Evolutionary conservation across 2,797 vertebrate genomes (phyloP).

Genomic region (Vultur gryphus): DNA sequence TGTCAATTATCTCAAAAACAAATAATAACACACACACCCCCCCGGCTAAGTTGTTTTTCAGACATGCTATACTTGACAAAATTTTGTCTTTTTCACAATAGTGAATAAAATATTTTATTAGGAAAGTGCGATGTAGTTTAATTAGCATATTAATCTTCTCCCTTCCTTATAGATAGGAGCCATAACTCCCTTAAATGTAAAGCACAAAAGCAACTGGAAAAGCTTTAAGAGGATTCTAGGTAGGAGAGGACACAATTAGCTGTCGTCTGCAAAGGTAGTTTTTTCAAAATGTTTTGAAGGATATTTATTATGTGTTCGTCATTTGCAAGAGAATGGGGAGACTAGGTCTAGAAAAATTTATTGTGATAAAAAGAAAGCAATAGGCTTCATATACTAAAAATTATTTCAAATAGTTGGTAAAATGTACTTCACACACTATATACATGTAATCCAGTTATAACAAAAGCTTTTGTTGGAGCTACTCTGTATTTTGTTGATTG

Average conservation of each 20-base stretch:
- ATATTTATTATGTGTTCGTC: not conserved
- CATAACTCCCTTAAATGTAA: not conserved
- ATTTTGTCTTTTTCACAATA: not conserved
- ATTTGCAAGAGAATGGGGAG: not conserved
- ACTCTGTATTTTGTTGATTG: not conserved
- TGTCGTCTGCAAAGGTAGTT: not conserved
- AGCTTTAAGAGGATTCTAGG: not conserved
- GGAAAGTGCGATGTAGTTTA: not conserved
- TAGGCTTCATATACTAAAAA: not conserved
- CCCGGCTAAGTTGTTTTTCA: not conserved
- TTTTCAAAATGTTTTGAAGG: not conserved
- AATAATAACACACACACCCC: too few species aligned
- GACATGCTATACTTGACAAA: not conserved
- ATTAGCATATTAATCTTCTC: not conserved
- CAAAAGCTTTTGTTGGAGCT: not conserved
- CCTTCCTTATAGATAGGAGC: not conserved
- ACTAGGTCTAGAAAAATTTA: not conserved
- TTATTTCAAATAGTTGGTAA: not conserved
- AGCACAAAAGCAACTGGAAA: not conserved
- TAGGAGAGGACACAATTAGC: not conserved
- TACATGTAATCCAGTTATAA: not conserved
- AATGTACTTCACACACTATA: not conserved
- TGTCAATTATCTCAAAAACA: not conserved
- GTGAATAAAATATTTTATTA: not conserved
- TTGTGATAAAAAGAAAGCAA: not conserved